Base-by-base conservation (phyloP, 2,888 invertebrate species). In the Pasiphila rectangulata region DNA sequence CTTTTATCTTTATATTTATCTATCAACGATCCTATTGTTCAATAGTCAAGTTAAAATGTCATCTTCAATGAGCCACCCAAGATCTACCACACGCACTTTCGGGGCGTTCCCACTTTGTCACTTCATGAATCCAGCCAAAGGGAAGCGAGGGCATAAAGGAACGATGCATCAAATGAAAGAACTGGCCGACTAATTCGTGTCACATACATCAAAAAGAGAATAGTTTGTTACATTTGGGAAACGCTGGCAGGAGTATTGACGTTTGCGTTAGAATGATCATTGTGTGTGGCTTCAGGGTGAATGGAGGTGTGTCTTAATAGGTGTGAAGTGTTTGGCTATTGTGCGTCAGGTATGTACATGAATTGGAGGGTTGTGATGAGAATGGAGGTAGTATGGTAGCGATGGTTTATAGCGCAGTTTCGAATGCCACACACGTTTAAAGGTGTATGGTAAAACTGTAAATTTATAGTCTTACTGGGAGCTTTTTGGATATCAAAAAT, bases 41-140 rank as follows among this genome's bases (percentile, higher is more conserved):
- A n/a, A n/a, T 17, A 19, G 2, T 10, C 32, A 16, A 19, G 29
- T 15, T 37, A 40, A 24, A 36, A 39, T 38, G 32, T 45, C 47
- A 50, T 16, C 42, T 13, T 47, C 50, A 47, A 52, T 44, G 49
- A 71, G 57, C 87, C 88, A 87, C 87, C 88, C 88, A 87, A 64
- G 80, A 53, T 62, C 55, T 75, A 64, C 87, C 88, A 84, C 87
- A 79, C 50, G 37, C 82, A 77, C 74, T 64, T 57, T 54, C 72
- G 72, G 85, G 88, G 87, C 86, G 87, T 84, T 64, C 57, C 84
- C 73, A 77, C 80, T 78, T 81, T 86, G 83, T 86, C 83, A 83
- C 73, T 63, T 72, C 51, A 51, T 77, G 78, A 85, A 84, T 79
- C 61, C 60, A 75, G 68, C 70, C 64, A 79, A 77, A 75, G 61